Evolutionary conservation across 2,888 invertebrate genomes (phyloP).

Genomic region (Mellilla xanthometata): DNA sequence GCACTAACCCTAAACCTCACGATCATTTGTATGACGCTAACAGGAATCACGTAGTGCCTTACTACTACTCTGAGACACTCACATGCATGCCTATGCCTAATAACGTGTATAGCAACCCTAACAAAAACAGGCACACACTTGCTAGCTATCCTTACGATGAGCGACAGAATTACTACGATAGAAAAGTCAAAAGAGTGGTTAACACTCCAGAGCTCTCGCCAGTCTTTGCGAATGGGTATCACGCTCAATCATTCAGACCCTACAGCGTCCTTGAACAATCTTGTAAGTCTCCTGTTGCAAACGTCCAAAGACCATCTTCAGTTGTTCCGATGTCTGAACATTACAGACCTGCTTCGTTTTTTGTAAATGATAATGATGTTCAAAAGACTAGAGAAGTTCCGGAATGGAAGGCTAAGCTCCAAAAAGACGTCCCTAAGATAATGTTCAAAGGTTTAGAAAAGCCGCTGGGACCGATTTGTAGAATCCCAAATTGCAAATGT

Average conservation of each 20-base stretch:
- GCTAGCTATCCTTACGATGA: conserved; percentile 64
- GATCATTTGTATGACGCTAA: conserved; percentile 81
- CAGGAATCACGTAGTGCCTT: conserved; percentile 77
- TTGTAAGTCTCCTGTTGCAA: conserved; percentile 53
- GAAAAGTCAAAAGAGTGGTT: conserved; percentile 50
- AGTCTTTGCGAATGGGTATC: conserved; percentile 51
- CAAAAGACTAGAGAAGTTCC: conserved; percentile 60
- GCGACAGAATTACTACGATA: conserved; percentile 55
- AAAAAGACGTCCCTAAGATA: conserved; percentile 60
- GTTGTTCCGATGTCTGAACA: conserved; percentile 74
- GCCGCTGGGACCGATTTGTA: conserved; percentile 60
- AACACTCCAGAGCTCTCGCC: conserved; percentile 53
- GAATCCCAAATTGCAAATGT: conserved; percentile 75
- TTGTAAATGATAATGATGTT: conserved; percentile 54
- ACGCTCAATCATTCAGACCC: conserved; percentile 63
- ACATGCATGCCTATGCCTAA: conserved; percentile 75
- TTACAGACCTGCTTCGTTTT: conserved; percentile 68
- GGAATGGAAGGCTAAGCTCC: conserved; percentile 69
- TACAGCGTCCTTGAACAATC: conserved; percentile 72
- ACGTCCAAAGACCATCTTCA: conserved; percentile 64
- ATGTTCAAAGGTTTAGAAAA: conserved; percentile 58
- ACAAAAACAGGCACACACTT: conserved; percentile 64
- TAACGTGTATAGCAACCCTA: conserved; percentile 61
- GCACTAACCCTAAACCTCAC: conserved; percentile 60
- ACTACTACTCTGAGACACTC: conserved; percentile 74